Evolutionary conservation across 2,888 invertebrate genomes (phyloP).

Genomic region (Nomada ferruginata): DNA sequence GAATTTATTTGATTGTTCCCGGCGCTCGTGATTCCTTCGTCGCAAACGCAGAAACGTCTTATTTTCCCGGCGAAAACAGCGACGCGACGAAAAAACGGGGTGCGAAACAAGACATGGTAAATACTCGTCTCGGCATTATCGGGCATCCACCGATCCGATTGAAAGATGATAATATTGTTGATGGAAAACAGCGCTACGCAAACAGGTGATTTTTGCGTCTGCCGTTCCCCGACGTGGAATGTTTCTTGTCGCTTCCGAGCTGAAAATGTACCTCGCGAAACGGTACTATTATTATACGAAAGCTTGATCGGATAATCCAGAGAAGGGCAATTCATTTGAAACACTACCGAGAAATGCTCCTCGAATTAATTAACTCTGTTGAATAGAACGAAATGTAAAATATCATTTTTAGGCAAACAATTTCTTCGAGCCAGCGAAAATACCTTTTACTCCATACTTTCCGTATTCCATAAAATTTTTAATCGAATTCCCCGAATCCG

Average conservation of each 20-base stretch:
- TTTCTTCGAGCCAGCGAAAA: not conserved
- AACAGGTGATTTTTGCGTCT: constrained; percentile 61
- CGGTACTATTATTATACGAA: not conserved
- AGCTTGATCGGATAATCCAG: not conserved
- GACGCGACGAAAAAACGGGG: not conserved
- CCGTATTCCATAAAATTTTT: not conserved
- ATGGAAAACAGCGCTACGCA: constrained; percentile 49
- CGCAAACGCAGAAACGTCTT: constrained; percentile 7
- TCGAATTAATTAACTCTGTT: not conserved
- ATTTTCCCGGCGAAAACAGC: constrained; percentile 12
- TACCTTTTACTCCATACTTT: not conserved
- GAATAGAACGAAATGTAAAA: no score
- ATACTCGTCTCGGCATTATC: constrained; percentile 47
- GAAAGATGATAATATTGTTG: constrained; percentile 43
- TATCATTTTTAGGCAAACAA: no score
- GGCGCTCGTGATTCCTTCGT: constrained; percentile 2
- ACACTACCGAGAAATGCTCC: not conserved
- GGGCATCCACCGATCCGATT: constrained; percentile 57
- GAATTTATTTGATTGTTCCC: not conserved
- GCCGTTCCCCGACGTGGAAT: constrained; percentile 39
- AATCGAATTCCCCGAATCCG: no score
- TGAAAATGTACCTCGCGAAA: not conserved
- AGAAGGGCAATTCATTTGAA: not conserved
- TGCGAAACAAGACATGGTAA: constrained; percentile 31
- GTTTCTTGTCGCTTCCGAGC: constrained; percentile 32